Conservation (phyloP, 2,113 vertebrate species). For the Hassar affinis region DNA sequence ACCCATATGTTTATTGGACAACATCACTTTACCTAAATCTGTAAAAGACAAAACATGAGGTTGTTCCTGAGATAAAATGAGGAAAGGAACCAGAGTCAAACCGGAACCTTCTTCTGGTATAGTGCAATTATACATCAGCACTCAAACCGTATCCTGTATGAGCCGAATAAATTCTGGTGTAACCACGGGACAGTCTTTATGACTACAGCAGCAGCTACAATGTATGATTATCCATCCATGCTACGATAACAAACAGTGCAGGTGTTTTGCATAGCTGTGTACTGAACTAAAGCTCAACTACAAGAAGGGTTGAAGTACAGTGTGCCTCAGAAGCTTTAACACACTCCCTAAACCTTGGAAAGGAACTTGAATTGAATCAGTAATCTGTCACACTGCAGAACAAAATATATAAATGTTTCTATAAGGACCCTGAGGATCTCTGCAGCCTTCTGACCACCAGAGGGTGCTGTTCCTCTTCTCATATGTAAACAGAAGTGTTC, state of each 20-base stretch:
- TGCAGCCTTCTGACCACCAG: conserved; percentile 59
- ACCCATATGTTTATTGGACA: not conserved
- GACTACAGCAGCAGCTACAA: not conserved
- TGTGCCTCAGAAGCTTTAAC: not conserved
- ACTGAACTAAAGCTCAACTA: not conserved
- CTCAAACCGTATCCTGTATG: not conserved
- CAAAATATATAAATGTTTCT: not conserved
- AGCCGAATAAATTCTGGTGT: not conserved
- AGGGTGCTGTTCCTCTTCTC: conserved; percentile 48
- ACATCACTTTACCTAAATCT: not conserved
- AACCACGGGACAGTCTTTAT: not conserved
- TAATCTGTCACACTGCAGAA: not conserved
- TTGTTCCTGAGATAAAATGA: no score
- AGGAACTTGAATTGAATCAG: not conserved
- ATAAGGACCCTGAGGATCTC: not conserved
- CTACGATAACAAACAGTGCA: not conserved
- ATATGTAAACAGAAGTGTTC: not conserved
- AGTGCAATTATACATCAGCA: not conserved
- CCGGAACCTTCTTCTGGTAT: not conserved
- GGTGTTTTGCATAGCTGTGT: not conserved
- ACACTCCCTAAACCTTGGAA: not conserved
- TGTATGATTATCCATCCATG: no score
- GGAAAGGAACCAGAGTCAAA: not conserved
- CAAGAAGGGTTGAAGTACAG: not conserved
- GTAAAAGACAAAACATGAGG: no score